Percentiles rank a stretch among this genome's conserved stretches.
phyloP scores from a whole-genome alignment of 2,113 vertebrate genomes.

The Eudorcas thomsonii region DNA sequence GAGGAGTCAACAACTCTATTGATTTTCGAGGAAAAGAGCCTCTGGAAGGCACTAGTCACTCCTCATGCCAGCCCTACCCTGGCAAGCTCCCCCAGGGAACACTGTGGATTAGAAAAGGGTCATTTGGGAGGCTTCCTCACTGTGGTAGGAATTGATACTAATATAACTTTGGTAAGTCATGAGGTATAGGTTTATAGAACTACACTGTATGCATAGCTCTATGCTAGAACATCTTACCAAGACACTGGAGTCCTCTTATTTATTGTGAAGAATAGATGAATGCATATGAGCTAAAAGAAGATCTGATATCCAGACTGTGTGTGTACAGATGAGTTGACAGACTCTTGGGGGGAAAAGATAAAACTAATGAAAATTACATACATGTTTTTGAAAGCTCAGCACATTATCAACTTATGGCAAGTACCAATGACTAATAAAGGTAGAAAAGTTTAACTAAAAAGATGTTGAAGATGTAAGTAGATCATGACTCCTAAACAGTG shows the following conservation, averaged over 20 bases:
- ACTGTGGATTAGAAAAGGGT: background rate
- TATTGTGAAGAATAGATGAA: background rate
- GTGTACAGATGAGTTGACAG: slow-evolving; percentile 10
- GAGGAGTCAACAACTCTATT: background rate
- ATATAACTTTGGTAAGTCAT: slow-evolving; percentile 40
- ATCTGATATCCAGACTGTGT: background rate
- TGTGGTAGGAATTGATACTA: background rate
- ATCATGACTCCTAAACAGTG: background rate
- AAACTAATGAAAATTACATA: slow-evolving; percentile 15
- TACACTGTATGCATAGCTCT: background rate
- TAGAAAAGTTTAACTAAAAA: slow-evolving; percentile 31
- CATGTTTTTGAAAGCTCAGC: slow-evolving; percentile 23
- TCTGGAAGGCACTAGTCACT: background rate
- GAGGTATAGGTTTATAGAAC: slow-evolving; percentile 49
- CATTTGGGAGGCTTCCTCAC: background rate
- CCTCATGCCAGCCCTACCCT: background rate
- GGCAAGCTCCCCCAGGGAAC: background rate
- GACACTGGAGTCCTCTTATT: background rate
- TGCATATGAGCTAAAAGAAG: background rate
- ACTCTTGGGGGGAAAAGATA: background rate
- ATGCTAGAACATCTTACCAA: background rate
- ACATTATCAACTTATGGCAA: slow-evolving; percentile 32
- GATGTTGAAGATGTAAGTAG: background rate
- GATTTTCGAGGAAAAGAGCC: background rate
- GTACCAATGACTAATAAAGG: slow-evolving; percentile 36